Evolutionary conservation across 37 sponge, comb jelly and placozoan genomes (phyloP).

Genomic region (Cliona cf. orientalis): DNA sequence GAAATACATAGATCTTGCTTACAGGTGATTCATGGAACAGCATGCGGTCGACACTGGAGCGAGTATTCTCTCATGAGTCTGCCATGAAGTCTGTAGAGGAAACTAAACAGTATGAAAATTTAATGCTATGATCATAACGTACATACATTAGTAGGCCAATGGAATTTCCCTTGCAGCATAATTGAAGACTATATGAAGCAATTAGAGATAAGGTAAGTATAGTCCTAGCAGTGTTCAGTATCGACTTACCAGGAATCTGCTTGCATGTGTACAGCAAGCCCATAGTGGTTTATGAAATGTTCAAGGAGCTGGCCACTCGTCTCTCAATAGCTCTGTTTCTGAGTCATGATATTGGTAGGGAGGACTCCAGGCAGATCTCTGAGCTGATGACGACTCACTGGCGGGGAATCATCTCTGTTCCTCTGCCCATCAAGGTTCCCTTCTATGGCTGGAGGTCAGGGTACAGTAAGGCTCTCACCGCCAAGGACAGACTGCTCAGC

Average conservation of each 20-base stretch:
- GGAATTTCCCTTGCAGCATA: neutral
- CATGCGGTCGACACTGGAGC: slow-evolving; percentile 13
- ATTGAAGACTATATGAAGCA: slow-evolving; percentile 19
- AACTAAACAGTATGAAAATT: slow-evolving; percentile 23
- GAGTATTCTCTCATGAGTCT: slow-evolving; percentile 34
- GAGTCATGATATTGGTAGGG: slow-evolving; percentile 35
- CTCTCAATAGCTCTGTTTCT: slow-evolving; percentile 78
- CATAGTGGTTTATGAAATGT: slow-evolving; percentile 60
- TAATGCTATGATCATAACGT: neutral
- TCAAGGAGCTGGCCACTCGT: slow-evolving; percentile 72
- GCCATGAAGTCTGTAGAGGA: slow-evolving; percentile 12
- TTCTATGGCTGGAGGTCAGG: slow-evolving; percentile 61
- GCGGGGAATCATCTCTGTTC: slow-evolving; percentile 87
- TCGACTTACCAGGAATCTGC: neutral
- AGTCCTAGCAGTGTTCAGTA: neutral
- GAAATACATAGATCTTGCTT: neutral
- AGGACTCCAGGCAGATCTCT: slow-evolving; percentile 48
- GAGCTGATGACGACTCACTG: slow-evolving; percentile 83
- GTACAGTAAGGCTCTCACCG: slow-evolving; percentile 70
- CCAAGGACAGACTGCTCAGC: slow-evolving; percentile 57
- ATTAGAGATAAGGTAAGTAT: slow-evolving; percentile 16
- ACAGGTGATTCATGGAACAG: neutral
- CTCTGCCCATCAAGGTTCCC: slow-evolving; percentile 70
- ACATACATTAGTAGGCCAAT: neutral
- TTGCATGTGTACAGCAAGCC: slow-evolving; percentile 31